Conservation (phyloP, 2,113 vertebrate species). For the Hypomesus transpacificus region DNA sequence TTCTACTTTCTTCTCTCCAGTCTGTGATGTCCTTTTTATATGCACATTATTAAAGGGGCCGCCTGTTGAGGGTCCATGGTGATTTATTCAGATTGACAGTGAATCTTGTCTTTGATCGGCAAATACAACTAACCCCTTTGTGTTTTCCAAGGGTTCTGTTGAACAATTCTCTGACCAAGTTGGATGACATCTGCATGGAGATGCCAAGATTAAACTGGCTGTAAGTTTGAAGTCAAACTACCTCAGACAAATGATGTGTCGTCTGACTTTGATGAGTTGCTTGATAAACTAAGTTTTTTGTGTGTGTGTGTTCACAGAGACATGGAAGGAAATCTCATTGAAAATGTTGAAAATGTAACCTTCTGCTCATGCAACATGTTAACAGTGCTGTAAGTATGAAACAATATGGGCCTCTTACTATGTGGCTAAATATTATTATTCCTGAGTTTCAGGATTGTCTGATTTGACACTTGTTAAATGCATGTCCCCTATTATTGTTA, state of each 20-base stretch:
- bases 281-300: not conserved
- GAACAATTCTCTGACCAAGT: conserved; percentile 84
- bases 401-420: too few relatives aligned
- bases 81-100: not conserved
- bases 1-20: not conserved
- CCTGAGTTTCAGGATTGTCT: too few relatives aligned
- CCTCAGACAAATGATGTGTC: not conserved
- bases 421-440: too few relatives aligned
- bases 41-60: not conserved
- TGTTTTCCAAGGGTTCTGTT: conserved; percentile 78
- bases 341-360: conserved; percentile 82
- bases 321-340: conserved; percentile 89
- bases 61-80: not conserved
- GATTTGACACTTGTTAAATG: too few relatives aligned
- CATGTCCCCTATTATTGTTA: too few relatives aligned
- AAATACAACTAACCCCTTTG: not conserved
- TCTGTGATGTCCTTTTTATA: not conserved
- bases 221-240: conserved; percentile 72
- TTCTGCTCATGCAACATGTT: conserved; percentile 85
- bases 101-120: conserved; percentile 3
- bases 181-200: conserved; percentile 80
- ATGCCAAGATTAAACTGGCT: conserved; percentile 91
- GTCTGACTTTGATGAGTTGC: too few relatives aligned
- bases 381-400: conserved; percentile 89
- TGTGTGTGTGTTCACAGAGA: conserved; percentile 71